Evolutionary conservation across 1,140 invertebrate species (phyloP), one percentile per base, ranked within the genome.

Genomic region (Megathymus violae): DNA sequence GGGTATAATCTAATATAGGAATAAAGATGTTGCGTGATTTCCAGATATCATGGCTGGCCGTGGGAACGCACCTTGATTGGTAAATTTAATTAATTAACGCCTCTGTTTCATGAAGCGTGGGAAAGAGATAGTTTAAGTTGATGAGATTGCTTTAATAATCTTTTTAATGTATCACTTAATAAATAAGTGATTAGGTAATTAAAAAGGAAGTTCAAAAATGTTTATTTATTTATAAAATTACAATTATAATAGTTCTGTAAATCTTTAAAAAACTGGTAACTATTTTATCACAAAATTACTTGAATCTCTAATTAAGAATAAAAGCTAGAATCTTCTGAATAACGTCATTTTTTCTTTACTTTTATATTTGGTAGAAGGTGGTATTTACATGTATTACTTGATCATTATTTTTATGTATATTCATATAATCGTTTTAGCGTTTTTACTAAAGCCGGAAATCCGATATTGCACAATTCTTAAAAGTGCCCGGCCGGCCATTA

Each of bases 11-110:
- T 79, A 85, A 82, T 83, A 83, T 80, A 80, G 70, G 76, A 78
- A 89, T 88, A 78, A 88, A 89, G 87, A 89, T 89, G 87, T 89
- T 89, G 87, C 87, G 84, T 89, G 87, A 89, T 89, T 87, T 77
- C 50, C 71, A 80, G 84, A 82, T 85, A 88, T 89, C 83, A 85
- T 75, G 66, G 19, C 41, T 7, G 25, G 22, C 74, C 87, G 87
- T 89, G 87, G 87, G 87, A 89, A 88, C 76, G 64, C 74, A 78
- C 82, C 80, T 87, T 87, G 85, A 87, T 89, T 88, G 80, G 74
- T 77, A 64, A 69, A 54, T 67, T 82, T 89, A 86, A 89, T 89
- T 88, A 88, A 85, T 87, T 82, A 78, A 85, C 67, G 62, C 67
- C 60, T 62, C 65, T 74, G 70, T 64, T 74, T 69, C 69, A 75